Conservation (phyloP, 2,113 vertebrate species). For the Zapornia atra region DNA sequence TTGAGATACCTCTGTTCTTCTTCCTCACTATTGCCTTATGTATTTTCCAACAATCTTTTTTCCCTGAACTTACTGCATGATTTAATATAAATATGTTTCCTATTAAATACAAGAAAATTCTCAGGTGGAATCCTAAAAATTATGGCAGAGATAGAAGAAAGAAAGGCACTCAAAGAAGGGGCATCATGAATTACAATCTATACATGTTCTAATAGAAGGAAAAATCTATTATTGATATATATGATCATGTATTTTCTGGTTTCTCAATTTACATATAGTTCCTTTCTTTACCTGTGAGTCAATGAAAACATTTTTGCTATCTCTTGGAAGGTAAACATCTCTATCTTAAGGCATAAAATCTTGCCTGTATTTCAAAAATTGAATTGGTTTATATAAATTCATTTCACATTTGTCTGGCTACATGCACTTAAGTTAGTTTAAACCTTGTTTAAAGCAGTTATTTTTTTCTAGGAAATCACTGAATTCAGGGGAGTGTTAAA, state of each 20-base stretch:
- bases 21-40: not conserved
- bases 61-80: not conserved
- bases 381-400: not conserved
- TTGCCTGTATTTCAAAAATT: not conserved
- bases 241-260: not conserved
- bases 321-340: not conserved
- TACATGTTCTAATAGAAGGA: not conserved
- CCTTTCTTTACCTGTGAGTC: not conserved
- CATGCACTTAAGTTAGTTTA: not conserved
- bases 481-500: slow-evolving; percentile 57
- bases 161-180: not conserved
- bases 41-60: not conserved
- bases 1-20: not conserved
- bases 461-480: not conserved
- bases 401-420: slow-evolving; percentile 13
- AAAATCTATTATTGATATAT: not conserved
- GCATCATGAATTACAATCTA: not conserved
- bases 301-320: not conserved
- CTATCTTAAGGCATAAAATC: not conserved
- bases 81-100: not conserved
- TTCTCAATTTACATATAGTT: not conserved
- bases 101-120: not conserved
- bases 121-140: not conserved
- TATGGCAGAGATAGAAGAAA: not conserved
- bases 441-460: not conserved